Evolutionary conservation across 2,888 invertebrate genomes (phyloP).

Genomic region (Stramonita haemastoma): DNA sequence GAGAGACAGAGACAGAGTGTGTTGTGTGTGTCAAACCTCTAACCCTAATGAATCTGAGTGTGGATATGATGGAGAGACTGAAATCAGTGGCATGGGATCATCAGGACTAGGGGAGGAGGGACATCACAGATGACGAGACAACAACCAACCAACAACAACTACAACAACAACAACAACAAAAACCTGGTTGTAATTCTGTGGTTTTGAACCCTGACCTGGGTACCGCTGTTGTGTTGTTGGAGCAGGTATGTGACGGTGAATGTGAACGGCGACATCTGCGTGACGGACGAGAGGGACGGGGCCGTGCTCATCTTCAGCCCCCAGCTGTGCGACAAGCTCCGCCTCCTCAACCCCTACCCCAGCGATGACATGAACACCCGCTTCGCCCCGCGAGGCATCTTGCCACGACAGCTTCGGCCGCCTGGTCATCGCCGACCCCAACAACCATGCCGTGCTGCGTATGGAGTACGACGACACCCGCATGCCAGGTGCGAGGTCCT

Average conservation of each 20-base stretch:
- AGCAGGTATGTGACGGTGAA: conserved; percentile 61
- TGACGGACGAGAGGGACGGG: conserved; percentile 57
- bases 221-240: conserved; percentile 19
- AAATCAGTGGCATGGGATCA: too few relatives aligned
- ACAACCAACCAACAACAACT: too few relatives aligned
- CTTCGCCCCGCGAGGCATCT: conserved; percentile 57
- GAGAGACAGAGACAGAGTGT: too few relatives aligned
- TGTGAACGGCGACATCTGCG: conserved; percentile 62
- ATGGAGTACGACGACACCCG: conserved; percentile 18
- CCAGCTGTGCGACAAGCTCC: conserved; percentile 35
- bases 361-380: conserved; percentile 15
- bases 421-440: conserved; percentile 63
- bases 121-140: too few relatives aligned
- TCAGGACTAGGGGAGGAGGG: too few relatives aligned
- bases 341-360: conserved; percentile 19
- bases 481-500: conserved; percentile 52
- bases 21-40: too few relatives aligned
- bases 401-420: conserved; percentile 64
- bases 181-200: neutral
- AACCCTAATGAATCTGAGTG: too few relatives aligned
- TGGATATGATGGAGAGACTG: too few relatives aligned
- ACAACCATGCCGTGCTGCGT: conserved; percentile 52
- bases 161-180: too few relatives aligned
- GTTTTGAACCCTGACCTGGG: neutral
- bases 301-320: conserved; percentile 56